Evolutionary conservation across 1,140 invertebrate genomes (phyloP).

Genomic region (Lucilia sericata): DNA sequence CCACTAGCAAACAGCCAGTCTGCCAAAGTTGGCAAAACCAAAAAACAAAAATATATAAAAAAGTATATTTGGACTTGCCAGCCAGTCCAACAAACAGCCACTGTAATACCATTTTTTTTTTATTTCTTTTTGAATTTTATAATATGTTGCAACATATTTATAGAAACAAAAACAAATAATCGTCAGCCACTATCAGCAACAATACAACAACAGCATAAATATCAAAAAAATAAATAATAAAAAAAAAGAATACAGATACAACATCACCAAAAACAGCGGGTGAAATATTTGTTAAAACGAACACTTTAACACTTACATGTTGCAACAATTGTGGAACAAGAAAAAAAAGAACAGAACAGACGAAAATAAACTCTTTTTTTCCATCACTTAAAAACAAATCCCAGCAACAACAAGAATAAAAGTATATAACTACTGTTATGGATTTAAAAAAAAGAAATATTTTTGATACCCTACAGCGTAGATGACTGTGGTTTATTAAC

Average conservation of each 20-base stretch:
- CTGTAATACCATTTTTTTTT: constrained; percentile 18
- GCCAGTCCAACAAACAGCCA: background rate
- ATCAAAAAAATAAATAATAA: background rate
- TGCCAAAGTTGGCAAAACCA: constrained; percentile 7
- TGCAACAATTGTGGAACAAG: background rate
- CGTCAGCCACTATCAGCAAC: constrained; percentile 36
- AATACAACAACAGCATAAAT: constrained; percentile 20
- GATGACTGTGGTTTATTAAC: no score
- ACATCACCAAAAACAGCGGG: constrained; percentile 43
- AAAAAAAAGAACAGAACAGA: background rate
- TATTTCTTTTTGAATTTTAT: constrained; percentile 25
- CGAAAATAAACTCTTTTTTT: constrained; percentile 15
- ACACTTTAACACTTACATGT: constrained; percentile 27
- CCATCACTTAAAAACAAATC: background rate
- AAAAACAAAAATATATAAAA: background rate
- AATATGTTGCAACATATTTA: constrained; percentile 44
- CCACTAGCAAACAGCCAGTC: background rate
- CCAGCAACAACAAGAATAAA: background rate
- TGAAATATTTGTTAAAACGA: constrained; percentile 40
- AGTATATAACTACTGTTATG: background rate
- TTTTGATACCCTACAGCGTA: background rate
- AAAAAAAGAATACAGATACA: constrained; percentile 18
- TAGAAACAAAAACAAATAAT: constrained; percentile 44
- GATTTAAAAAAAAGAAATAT: constrained; percentile 2
- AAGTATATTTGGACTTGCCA: background rate